Evolutionary conservation across 2,888 invertebrate genomes (phyloP).

Genomic region (Cerceris rybyensis): DNA sequence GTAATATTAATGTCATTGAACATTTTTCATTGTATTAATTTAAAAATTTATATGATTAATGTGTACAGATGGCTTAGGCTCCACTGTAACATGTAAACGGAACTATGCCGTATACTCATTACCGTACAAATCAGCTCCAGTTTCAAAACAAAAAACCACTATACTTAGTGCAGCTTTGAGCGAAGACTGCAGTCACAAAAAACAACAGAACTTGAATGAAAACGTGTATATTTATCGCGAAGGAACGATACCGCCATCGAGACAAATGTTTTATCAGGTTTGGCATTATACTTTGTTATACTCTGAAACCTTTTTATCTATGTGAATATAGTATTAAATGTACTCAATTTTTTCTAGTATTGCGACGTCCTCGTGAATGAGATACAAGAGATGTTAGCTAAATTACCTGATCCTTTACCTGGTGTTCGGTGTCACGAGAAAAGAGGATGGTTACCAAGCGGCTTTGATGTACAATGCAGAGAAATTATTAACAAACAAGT

Average conservation of each 20-base stretch:
- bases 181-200: conserved; percentile 69
- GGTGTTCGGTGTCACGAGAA: conserved; percentile 87
- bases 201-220: conserved; percentile 80
- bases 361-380: conserved; percentile 91
- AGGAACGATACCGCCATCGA: conserved; percentile 89
- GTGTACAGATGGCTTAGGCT: conserved; percentile 82
- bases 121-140: conserved; percentile 81
- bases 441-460: conserved; percentile 90
- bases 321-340: background rate
- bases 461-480: conserved; percentile 87
- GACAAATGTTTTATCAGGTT: conserved; percentile 96
- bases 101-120: conserved; percentile 82
- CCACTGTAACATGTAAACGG: conserved; percentile 83
- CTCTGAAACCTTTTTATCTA: background rate
- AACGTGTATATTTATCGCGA: conserved; percentile 86
- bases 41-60: conserved; percentile 3
- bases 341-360: conserved; percentile 82
- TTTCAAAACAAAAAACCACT: conserved; percentile 80
- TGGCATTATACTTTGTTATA: conserved; percentile 9
- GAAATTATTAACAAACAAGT: conserved; percentile 88
- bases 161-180: conserved; percentile 75
- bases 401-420: conserved; percentile 85
- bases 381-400: conserved; percentile 89
- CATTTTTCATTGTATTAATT: background rate
- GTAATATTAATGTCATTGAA: background rate